Percentiles rank a stretch among this genome's conserved stretches.
Conservation (phyloP, 2,888 invertebrate genomes). For the Thymelicus sylvestris region DNA sequence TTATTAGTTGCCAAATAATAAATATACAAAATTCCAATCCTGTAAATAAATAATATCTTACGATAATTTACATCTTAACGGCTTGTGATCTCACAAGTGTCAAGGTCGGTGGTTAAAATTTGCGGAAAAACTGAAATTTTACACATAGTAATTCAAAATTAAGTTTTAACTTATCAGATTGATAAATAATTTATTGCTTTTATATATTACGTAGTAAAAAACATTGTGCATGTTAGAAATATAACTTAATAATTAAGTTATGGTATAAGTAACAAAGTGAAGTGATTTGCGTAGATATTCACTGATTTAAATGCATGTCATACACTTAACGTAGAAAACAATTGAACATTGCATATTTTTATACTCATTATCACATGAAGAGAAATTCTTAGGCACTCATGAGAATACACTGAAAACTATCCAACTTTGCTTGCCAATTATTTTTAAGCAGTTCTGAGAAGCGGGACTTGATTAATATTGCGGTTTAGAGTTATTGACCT, state of each 20-base stretch:
- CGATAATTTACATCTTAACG: slow-evolving; percentile 31
- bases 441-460: too few relatives aligned
- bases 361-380: neutral
- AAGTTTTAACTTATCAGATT: neutral
- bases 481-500: too few relatives aligned
- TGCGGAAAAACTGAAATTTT: slow-evolving; percentile 1
- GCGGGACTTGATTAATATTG: too few relatives aligned
- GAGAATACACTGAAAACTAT: too few relatives aligned
- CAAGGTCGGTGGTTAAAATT: slow-evolving; percentile 2
- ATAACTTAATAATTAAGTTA: too few relatives aligned
- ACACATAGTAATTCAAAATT: neutral
- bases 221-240: neutral
- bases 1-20: slow-evolving; percentile 38
- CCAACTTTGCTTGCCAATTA: too few relatives aligned
- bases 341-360: slow-evolving; percentile 1
- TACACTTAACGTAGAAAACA: neutral
- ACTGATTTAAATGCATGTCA: neutral
- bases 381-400: neutral
- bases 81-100: neutral
- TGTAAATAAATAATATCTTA: slow-evolving; percentile 27
- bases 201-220: neutral
- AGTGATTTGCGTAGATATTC: slow-evolving; percentile 1
- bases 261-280: too few relatives aligned
- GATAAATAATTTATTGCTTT: neutral
- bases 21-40: slow-evolving; percentile 37